Evolutionary conservation across 1,140 invertebrate species (phyloP), one percentile per base, ranked within the genome.

Genomic region (Linepithema humile): DNA sequence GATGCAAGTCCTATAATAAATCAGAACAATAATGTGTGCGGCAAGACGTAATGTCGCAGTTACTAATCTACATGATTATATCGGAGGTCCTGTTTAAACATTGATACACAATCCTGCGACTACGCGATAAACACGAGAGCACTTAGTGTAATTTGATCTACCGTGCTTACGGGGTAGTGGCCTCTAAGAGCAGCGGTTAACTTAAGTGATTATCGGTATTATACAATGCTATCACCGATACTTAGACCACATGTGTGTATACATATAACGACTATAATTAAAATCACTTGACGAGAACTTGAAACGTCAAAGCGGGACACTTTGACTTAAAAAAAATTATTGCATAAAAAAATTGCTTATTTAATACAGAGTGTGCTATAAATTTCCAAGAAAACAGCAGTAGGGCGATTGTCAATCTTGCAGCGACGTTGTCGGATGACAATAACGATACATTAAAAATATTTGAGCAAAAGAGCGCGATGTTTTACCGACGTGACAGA

Each of bases 61-160:
- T 48, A 7, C 15, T 65, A 64, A 75, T 75, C 12, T 26, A 17
- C 23, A 1, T 43, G 12, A 75, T 75, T 7, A 15, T 7, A 65
- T 50, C 15, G 15, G 12, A 3, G n/a, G 3, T 1, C 26, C 17
- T 64, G 17, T 60, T 75, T 64, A 55, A 75, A 75, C 35, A 64
- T 75, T 48, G 55, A 62, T 53, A 59, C 20, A 60, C 70, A 50
- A 53, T 83, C 35, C 26, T 10, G 15, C 20, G 17, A 9, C 17
- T 48, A 23, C 1, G 40, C 38, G 45, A 83, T 67, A 83, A 77
- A 83, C 73, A 83, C 12, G n/a, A 45, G 50, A 53, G 38, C 45
- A 62, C 59, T 64, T 83, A 53, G 20, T n/a, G 73, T 83, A 77
- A 83, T 83, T 65, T 29, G n/a, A 77, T 83, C 60, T 43, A 26